Evolutionary conservation across 2,797 vertebrate species (phyloP), one percentile per base, ranked within the genome.

Genomic region (Babyrousa celebensis): DNA sequence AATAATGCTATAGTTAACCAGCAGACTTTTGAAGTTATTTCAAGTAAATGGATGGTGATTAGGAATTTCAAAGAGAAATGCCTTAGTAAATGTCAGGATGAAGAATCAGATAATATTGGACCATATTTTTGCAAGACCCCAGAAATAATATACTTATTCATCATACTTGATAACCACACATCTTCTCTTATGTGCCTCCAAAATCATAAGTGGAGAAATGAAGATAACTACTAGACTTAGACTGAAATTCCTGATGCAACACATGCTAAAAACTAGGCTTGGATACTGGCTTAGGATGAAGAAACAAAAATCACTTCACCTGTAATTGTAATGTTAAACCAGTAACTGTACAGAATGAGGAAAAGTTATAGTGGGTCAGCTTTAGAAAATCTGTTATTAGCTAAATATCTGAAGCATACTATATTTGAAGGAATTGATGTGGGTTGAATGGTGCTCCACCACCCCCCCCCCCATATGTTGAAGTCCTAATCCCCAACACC

Each of bases 21-120:
- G 20, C 15, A 91, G 29, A 36, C 3, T 67, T 91, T 40, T 83
- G 7, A 56, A 78, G 7, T n/a, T 68, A 83, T 87, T 79, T 92
- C 14, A 68, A 84, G 6, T 56, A 80, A 77, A 54, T 36, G 2
- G 25, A 1, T 6, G 20, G 2, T 75, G 2, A 65, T 71, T 60
- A 54, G 12, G 1, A 12, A 83, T 71, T 94, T 95, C 16, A 87
- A 80, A 91, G 20, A 32, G 4, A 84, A 60, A 79, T 54, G 1
- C 32, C 16, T 85, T 43, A 2, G 3, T 71, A 72, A 93, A 70
- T 18, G n/a, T 54, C 6, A 94, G 75, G 7, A 58, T 70, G 6
- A 58, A 75, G 3, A 82, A 58, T 67, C 17, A 89, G 3, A 77
- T 77, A 40, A 83, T 36, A 11, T 21, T 36, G 36, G 7, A 29